These are phyloP conservation scores for Zygaena filipendulae DNA, from an alignment of 2,888 invertebrate genomes.

Conservation along the genomic window DNA sequence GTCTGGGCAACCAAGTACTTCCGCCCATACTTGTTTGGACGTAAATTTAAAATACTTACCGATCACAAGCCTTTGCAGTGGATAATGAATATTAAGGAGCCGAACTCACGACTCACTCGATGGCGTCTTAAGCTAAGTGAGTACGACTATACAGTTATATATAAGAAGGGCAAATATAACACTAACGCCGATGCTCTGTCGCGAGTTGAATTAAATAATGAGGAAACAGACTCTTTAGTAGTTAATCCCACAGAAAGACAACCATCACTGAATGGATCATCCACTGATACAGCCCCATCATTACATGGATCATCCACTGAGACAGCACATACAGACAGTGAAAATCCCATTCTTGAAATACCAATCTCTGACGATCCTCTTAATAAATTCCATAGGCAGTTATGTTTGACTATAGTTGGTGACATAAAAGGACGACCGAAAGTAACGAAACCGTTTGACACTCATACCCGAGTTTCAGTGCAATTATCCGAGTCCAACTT, in stretches of 20 bases:
- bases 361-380: conserved; percentile 18
- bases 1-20: conserved; percentile 11
- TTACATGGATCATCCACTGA: conserved; percentile 10
- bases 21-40: conserved; percentile 10
- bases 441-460: conserved; percentile 18
- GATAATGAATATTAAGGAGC: conserved; percentile 1
- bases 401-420: conserved; percentile 14
- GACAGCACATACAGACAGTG: conserved; percentile 15
- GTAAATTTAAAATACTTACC: conserved; percentile 8
- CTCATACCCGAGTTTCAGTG: conserved; percentile 14
- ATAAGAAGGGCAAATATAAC: conserved; percentile 15
- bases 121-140: conserved; percentile 1
- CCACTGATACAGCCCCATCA: conserved; percentile 3
- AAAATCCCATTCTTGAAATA: conserved; percentile 18
- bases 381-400: conserved; percentile 16
- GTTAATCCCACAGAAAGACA: conserved; percentile 8
- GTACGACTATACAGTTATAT: conserved; percentile 13
- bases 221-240: conserved; percentile 11
- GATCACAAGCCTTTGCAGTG: conserved; percentile 6
- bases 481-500: conserved; percentile 17
- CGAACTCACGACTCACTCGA: conserved; percentile 1
- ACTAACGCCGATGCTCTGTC: conserved; percentile 18
- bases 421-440: conserved; percentile 15
- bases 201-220: conserved; percentile 12
- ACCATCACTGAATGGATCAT: too few species aligned